Evolutionary conservation across 2,888 invertebrate species (phyloP).

Genomic region (Chironomus tentans): DNA sequence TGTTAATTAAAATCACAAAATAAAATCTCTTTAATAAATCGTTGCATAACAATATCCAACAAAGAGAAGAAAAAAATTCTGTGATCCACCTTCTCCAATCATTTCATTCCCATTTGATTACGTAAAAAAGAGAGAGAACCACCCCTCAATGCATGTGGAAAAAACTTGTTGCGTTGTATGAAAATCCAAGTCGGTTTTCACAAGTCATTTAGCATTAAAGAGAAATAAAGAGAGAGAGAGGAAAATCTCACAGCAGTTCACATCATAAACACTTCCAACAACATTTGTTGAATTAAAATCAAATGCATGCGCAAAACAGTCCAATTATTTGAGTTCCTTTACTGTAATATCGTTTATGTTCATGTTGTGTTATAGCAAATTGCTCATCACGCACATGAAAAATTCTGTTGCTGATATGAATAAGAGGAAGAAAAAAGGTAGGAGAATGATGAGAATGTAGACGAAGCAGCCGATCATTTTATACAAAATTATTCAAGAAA

Average conservation of each 20-base stretch:
- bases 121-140: background rate
- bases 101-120: background rate
- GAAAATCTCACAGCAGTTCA: background rate
- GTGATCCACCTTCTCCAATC: background rate
- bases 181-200: background rate
- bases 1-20: background rate
- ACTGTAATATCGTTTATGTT: background rate
- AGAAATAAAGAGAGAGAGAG: background rate
- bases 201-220: background rate
- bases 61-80: background rate
- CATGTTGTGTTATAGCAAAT: too few relatives aligned
- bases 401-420: background rate
- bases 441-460: too few relatives aligned
- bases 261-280: background rate
- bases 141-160: background rate
- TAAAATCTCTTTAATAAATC: background rate
- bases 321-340: too few relatives aligned
- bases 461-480: too few relatives aligned
- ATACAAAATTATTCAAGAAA: background rate
- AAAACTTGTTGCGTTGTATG: background rate
- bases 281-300: background rate
- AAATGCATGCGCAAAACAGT: slow-evolving; percentile 2
- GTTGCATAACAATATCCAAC: background rate
- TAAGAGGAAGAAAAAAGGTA: too few relatives aligned
- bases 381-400: too few relatives aligned